These are phyloP conservation scores for Myzus persicae DNA, from an alignment of 1,140 invertebrate genomes.

Conservation along the genomic window DNA sequence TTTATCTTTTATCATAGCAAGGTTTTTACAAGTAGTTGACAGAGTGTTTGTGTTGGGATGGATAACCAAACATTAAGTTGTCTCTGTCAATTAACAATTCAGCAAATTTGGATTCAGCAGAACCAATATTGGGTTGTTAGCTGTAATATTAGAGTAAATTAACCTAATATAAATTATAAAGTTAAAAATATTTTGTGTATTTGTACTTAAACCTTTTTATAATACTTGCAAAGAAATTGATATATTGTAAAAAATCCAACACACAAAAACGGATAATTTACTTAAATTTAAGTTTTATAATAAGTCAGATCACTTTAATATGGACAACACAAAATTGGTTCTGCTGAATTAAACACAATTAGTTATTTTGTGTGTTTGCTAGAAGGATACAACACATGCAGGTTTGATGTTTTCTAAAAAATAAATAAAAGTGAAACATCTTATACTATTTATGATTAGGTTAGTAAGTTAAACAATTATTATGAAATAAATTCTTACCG, in stretches of 20 bases:
- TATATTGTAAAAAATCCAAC: background rate
- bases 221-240: background rate
- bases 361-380: background rate
- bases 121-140: too few species aligned
- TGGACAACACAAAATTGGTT: background rate
- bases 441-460: background rate
- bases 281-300: background rate
- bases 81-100: too few species aligned
- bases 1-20: too few species aligned
- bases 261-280: background rate
- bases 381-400: background rate
- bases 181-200: too few species aligned
- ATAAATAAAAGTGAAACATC: background rate
- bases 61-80: too few species aligned
- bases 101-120: too few species aligned
- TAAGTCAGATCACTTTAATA: background rate
- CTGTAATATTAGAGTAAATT: too few species aligned
- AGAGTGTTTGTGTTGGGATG: too few species aligned
- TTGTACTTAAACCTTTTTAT: too few species aligned
- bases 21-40: too few species aligned
- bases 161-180: too few species aligned
- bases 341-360: background rate
- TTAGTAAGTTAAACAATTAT: background rate
- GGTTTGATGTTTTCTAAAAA: background rate
- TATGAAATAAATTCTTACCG: conserved; percentile 68